These are phyloP conservation scores for Ectobius pallidus DNA, from an alignment of 2,888 invertebrate species.

Conservation along the genomic window DNA sequence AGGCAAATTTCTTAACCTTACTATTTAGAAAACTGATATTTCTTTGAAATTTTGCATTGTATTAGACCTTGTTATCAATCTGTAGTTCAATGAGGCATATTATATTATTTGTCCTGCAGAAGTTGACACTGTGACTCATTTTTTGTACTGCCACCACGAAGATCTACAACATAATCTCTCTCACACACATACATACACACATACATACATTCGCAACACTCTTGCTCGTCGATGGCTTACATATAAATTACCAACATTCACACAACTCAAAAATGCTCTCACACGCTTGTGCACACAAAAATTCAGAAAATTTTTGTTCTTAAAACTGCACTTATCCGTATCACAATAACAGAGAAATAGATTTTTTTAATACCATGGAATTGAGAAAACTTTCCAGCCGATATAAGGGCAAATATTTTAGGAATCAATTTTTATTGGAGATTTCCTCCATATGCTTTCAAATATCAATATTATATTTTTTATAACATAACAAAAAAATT, in stretches of 20 bases:
- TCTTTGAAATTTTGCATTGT: no score
- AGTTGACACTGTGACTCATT: conserved; percentile 2
- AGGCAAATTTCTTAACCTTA: no score
- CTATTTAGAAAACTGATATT: no score
- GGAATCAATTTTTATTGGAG: no score
- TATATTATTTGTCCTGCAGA: background rate
- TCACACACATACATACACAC: background rate
- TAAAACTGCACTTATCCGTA: background rate
- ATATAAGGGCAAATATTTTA: conserved; percentile 4
- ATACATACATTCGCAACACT: background rate
- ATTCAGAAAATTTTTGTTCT: background rate
- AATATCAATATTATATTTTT: no score
- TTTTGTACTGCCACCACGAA: conserved; percentile 19
- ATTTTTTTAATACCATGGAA: conserved; percentile 13
- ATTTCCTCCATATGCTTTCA: no score
- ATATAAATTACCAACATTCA: conserved; percentile 18
- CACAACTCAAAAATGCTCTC: background rate
- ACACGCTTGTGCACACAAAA: conserved; percentile 16
- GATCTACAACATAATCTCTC: background rate
- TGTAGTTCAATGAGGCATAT: background rate
- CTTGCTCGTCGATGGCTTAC: background rate
- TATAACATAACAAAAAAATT: no score
- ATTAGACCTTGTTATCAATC: no score
- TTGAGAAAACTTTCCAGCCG: background rate
- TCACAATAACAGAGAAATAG: conserved; percentile 19